phyloP scores from a whole-genome alignment of 2,888 invertebrate genomes.

The Melanchra persicariae region DNA sequence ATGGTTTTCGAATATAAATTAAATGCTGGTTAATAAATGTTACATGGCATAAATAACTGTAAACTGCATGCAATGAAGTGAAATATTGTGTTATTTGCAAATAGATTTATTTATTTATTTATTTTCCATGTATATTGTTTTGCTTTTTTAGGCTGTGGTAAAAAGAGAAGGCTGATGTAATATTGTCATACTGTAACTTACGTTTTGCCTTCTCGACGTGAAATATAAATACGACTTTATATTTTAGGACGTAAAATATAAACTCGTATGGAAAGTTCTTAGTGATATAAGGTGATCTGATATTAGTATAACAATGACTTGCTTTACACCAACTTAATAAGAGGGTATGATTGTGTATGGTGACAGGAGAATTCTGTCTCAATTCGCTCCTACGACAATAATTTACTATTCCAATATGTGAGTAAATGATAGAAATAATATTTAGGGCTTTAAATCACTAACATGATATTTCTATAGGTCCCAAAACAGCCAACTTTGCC shows the following conservation, averaged over 20 bases:
- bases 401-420: background rate
- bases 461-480: background rate
- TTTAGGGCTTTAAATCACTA: background rate
- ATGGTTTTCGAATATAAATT: constrained; percentile 18
- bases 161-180: constrained; percentile 60
- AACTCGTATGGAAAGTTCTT: constrained; percentile 38
- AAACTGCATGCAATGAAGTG: constrained; percentile 31
- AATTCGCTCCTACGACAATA: background rate
- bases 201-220: constrained; percentile 56
- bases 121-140: constrained; percentile 50
- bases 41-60: constrained; percentile 14
- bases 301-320: constrained; percentile 46
- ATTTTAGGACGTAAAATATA: constrained; percentile 30
- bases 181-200: constrained; percentile 42
- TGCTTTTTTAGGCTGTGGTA: constrained; percentile 64
- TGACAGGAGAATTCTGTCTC: background rate
- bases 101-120: constrained; percentile 50
- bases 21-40: background rate
- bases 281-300: constrained; percentile 61
- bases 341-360: background rate
- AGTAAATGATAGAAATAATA: constrained; percentile 6
- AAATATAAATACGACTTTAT: constrained; percentile 21
- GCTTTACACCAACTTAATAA: constrained; percentile 45
- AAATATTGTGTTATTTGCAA: constrained; percentile 37
- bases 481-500: background rate